A percentile compares a stretch with the other conserved stretches of the same genome.
Evolutionary conservation across 2,888 invertebrate genomes (phyloP).

Genomic region (Mimumesa dahlbomi): DNA sequence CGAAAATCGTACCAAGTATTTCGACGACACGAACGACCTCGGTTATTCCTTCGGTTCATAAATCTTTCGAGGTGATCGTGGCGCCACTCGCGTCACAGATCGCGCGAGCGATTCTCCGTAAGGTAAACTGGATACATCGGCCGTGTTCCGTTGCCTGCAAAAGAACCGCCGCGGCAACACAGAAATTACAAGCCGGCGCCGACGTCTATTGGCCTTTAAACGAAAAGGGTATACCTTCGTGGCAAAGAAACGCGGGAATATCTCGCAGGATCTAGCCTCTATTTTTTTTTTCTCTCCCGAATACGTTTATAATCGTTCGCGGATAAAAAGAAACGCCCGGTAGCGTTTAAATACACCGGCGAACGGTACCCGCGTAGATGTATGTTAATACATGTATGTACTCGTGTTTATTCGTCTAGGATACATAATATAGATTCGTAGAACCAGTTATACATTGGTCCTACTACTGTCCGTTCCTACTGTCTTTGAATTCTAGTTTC

Average conservation of each 20-base stretch:
- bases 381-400: no score
- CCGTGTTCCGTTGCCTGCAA: constrained; percentile 5
- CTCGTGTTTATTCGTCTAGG: no score
- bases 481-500: no score
- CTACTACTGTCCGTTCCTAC: no score
- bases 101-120: constrained; percentile 45
- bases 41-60: constrained; percentile 40
- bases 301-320: no score
- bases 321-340: no score
- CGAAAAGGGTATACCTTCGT: no score
- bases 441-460: no score
- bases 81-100: constrained; percentile 52
- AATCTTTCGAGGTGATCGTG: constrained; percentile 49
- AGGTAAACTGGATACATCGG: constrained; percentile 50
- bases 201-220: constrained; percentile 33
- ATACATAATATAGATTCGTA: no score
- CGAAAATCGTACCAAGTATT: constrained; percentile 44
- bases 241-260: constrained; percentile 17
- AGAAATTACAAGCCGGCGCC: constrained; percentile 50
- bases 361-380: no score
- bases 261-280: constrained; percentile 4
- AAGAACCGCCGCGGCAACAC: constrained; percentile 14
- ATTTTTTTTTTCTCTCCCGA: no score
- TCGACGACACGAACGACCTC: constrained; percentile 35
- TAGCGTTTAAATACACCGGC: no score